Evolutionary conservation across 2,797 vertebrate species (phyloP), one percentile per base, ranked within the genome.

Genomic region (Micropoecilia bifurca): DNA sequence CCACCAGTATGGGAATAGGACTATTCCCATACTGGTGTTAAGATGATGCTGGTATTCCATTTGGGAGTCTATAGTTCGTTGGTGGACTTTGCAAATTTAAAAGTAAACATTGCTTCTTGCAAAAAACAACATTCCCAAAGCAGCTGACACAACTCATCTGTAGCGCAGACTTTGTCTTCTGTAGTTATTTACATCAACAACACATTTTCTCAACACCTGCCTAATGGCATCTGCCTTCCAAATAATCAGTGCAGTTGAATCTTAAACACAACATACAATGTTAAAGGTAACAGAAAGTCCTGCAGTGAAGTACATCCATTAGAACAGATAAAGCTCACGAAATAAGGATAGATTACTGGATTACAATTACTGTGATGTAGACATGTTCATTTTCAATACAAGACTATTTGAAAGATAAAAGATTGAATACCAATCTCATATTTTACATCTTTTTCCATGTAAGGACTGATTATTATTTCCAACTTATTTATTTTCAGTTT

Each of bases 151-250:
- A 25, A 13, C 28, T 75, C 55, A 45, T 46, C 9, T 75, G 74
- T 46, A 13, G 16, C 6, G 0, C 74, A 61, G 16, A 45, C 41
- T 13, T 46, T 33, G 20, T 33, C 28, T 45, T 12, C 28, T 46
- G 6, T 33, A 45, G 55, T 61, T 66, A 36, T 66, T 6, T 46
- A 76, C 45, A 66, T 28, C 20, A 66, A 71, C 30, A 36, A 63
- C 33, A n/a, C 61, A 77, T 69, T 68, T 68, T 25, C 28, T 69
- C 36, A 50, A 76, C 75, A 76, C 61, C 61, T 68, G 46, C 46
- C 36, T 28, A n/a, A 39, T 39, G 14, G 22, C 25, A 41, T 69
- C 25, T 53, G 46, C 36, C n/a, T 50, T 66, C 3, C 6, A 53
- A 48, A 33, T 36, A 18, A 66, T 12, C 66, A 43, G 66, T 41